Conservation (phyloP, 2,888 invertebrate species). For the Thymelicus acteon region DNA sequence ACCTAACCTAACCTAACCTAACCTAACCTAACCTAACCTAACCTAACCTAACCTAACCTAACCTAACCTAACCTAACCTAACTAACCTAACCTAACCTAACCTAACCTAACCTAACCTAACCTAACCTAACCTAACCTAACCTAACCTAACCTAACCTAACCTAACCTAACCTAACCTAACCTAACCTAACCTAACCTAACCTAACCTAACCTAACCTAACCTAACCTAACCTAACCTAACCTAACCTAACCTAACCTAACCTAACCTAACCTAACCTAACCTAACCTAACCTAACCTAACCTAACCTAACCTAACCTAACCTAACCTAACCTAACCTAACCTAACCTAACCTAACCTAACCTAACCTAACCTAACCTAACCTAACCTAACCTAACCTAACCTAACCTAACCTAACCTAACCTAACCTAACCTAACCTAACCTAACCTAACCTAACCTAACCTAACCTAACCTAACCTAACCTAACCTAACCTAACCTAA, state of each 20-base stretch:
- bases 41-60: constrained; percentile 39
- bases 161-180: constrained; percentile 38
- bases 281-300: constrained; percentile 42
- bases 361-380: constrained; percentile 43
- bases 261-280: too few relatives aligned
- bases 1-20: constrained; percentile 36
- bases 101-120: constrained; percentile 38
- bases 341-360: constrained; percentile 39
- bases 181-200: constrained; percentile 36
- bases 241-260: too few relatives aligned
- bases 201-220: constrained; percentile 34
- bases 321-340: constrained; percentile 39
- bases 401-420: constrained; percentile 43
- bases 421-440: constrained; percentile 42
- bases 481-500: constrained; percentile 43
- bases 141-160: constrained; percentile 38
- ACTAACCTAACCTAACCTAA: constrained; percentile 35
- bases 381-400: constrained; percentile 42
- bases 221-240: constrained; percentile 35
- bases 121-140: constrained; percentile 38
- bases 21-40: constrained; percentile 36
- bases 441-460: constrained; percentile 42
- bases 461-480: constrained; percentile 43
- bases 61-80: constrained; percentile 32
- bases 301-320: constrained; percentile 42